Percentiles rank a stretch among this genome's conserved stretches.
Conservation (phyloP, 2,888 invertebrate genomes). For the Drosophila antonietae region DNA sequence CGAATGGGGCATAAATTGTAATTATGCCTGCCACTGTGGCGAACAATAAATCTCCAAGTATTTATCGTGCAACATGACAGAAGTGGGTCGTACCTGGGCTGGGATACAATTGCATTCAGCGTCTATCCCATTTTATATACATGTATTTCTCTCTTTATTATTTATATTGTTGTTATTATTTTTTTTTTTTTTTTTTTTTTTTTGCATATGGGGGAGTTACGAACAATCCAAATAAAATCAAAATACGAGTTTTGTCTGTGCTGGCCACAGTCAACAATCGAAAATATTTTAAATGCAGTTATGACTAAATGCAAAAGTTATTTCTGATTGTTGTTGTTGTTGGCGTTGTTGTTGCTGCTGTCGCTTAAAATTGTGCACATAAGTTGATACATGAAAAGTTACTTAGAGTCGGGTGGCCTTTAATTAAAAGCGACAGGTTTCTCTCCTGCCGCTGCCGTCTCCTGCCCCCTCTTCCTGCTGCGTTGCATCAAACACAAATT, state of each 20-base stretch:
- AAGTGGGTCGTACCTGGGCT: slow-evolving; percentile 70
- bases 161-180: not conserved
- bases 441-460: slow-evolving; percentile 5
- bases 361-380: slow-evolving; percentile 75
- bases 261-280: slow-evolving; percentile 28
- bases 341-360: slow-evolving; percentile 42
- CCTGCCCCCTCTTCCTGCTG: too few relatives aligned
- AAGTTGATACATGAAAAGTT: slow-evolving; percentile 77
- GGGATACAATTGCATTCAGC: slow-evolving; percentile 47
- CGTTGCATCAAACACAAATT: slow-evolving; percentile 53
- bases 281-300: slow-evolving; percentile 72
- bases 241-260: slow-evolving; percentile 16
- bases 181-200: not conserved
- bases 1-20: slow-evolving; percentile 74
- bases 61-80: slow-evolving; percentile 79
- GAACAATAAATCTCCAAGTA: slow-evolving; percentile 76
- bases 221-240: slow-evolving; percentile 35
- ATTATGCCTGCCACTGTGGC: slow-evolving; percentile 76
- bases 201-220: slow-evolving; percentile 36
- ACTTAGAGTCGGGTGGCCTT: slow-evolving; percentile 69
- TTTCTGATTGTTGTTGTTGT: slow-evolving; percentile 40
- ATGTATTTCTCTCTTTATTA: slow-evolving; percentile 1
- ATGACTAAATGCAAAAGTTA: slow-evolving; percentile 77
- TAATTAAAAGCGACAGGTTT: slow-evolving; percentile 80
- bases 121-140: slow-evolving; percentile 23